These are phyloP conservation scores for Agrotis clavis DNA, from an alignment of 2,888 invertebrate species.

Conservation along the genomic window DNA sequence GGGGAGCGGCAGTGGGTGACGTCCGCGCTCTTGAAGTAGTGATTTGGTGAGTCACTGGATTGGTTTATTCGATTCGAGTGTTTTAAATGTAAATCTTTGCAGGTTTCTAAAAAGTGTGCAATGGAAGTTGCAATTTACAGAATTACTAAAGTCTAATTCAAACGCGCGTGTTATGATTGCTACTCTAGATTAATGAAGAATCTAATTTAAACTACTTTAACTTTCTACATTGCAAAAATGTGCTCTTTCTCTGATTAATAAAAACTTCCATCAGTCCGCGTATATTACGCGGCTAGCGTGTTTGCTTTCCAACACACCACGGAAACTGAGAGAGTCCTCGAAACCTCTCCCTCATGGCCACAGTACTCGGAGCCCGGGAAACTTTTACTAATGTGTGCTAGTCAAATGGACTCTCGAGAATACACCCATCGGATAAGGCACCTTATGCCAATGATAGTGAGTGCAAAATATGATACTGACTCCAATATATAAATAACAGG, in stretches of 20 bases:
- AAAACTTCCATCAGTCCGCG: conserved; percentile 34
- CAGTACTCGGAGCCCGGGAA: conserved; percentile 81
- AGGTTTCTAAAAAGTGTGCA: background rate
- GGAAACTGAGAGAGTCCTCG: conserved; percentile 62
- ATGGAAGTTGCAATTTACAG: background rate
- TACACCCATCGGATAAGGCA: conserved; percentile 77
- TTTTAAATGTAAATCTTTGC: conserved; percentile 11
- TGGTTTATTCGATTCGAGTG: conserved; percentile 10
- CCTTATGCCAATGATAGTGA: conserved; percentile 75
- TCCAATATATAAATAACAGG: conserved; percentile 75
- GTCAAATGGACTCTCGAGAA: conserved; percentile 90
- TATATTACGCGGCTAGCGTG: conserved; percentile 31
- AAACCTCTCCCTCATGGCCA: conserved; percentile 70
- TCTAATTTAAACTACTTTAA: background rate
- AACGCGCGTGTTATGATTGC: no score
- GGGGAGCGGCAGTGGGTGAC: conserved; percentile 10
- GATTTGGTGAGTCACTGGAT: conserved; percentile 40
- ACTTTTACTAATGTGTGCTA: conserved; percentile 90
- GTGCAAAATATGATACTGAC: conserved; percentile 74
- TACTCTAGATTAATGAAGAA: background rate
- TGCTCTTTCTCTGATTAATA: conserved; percentile 16
- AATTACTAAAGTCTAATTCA: background rate
- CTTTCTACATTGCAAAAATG: conserved; percentile 4
- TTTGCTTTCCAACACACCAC: conserved; percentile 53
- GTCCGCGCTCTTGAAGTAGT: conserved; percentile 39